Evolutionary conservation across 2,797 vertebrate species (phyloP), one percentile per base, ranked within the genome.

Genomic region (Pangasius macronema): DNA sequence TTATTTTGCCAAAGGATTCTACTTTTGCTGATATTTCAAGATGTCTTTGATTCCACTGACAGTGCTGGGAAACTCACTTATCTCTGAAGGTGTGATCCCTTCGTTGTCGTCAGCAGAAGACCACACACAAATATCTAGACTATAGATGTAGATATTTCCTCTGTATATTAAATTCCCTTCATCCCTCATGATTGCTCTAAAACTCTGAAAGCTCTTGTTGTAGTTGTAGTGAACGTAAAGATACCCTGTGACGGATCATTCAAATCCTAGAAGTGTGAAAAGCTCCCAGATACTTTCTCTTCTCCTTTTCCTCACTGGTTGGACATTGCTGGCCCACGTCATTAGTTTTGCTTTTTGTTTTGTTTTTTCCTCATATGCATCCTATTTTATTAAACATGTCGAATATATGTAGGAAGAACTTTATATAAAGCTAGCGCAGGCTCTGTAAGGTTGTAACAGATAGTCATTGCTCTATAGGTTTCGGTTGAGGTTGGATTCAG

Each of bases 401-500:
- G 18, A 20, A 42, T 39, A 70, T 39, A 10, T 39, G 18, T 39
- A 70, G 13, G 30, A 70, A 24, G 39, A 10, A 72, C 33, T 42
- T 30, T 3, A 30, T 7, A 77, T 16, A 30, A 76, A 51, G 11
- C 5, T 22, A 24, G 9, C 4, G 4, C 4, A 22, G 30, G 3
- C 53, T 36, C 9, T 22, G 30, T 11, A 5, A 57, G n/a, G 75
- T 77, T 30, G 0, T 7, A 49, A n/a, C 39, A 27, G 2, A 49
- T 49, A 72, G 39, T 24, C 6, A 42, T 27, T 3, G 63, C 36
- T 5, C 27, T 73, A 87, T 88, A 91, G 82, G 87, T 86, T 85
- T 84, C 27, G 2, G 4, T 22, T 22, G 27, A 77, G 82, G 83
- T 77, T 75, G 10, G 70, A 65, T 91, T 88, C 65, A 55, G 14